Percentiles rank a stretch among this genome's conserved stretches.
phyloP scores from a whole-genome alignment of 1,140 invertebrate genomes.

The Ips nitidus region DNA sequence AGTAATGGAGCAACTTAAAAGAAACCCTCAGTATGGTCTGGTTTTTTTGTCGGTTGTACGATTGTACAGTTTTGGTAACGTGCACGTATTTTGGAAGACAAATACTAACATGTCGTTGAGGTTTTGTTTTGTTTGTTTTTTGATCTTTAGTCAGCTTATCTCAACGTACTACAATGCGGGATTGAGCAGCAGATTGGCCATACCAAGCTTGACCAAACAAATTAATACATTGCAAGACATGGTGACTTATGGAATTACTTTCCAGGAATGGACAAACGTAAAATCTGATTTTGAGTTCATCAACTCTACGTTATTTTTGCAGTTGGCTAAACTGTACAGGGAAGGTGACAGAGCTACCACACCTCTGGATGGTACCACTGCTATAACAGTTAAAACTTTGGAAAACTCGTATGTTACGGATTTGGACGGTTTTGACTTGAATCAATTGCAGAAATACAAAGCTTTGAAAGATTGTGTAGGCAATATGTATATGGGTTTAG shows the following conservation, averaged over 20 bases:
- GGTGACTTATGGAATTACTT: slow-evolving; percentile 14
- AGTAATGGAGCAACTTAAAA: not conserved
- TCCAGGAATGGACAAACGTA: not conserved
- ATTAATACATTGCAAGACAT: slow-evolving; percentile 34
- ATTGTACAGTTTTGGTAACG: not conserved
- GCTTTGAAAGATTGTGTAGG: slow-evolving; percentile 20
- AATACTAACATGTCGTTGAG: not conserved
- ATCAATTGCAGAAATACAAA: slow-evolving; percentile 19
- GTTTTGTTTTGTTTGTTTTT: not conserved
- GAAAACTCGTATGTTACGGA: slow-evolving; percentile 22
- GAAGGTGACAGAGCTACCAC: not conserved
- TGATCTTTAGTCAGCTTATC: not conserved
- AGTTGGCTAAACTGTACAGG: slow-evolving; percentile 16
- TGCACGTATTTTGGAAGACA: not conserved
- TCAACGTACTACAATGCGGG: slow-evolving; percentile 26
- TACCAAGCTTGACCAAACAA: slow-evolving; percentile 1
- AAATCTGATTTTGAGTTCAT: not conserved
- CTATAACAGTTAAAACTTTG: slow-evolving; percentile 18
- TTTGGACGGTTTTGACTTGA: not conserved
- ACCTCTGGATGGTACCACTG: slow-evolving; percentile 2
- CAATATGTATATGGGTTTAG: slow-evolving; percentile 24
- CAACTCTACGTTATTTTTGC: slow-evolving; percentile 4
- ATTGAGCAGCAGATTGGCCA: slow-evolving; percentile 23
- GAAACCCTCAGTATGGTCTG: not conserved
- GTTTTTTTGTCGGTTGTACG: not conserved